Conservation (phyloP, 2,888 invertebrate genomes). For the Steromphala cineraria region DNA sequence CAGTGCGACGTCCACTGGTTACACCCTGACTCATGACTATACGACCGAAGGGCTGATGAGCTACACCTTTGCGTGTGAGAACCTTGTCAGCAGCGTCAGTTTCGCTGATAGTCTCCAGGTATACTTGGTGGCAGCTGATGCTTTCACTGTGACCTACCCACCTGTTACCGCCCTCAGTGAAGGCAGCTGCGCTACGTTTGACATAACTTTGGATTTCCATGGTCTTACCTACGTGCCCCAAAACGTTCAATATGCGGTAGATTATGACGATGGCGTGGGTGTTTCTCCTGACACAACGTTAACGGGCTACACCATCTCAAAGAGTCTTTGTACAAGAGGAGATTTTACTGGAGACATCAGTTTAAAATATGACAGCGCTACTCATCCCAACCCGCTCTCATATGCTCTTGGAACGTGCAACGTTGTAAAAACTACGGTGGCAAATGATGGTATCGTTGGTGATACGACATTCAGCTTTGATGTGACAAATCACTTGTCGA, state of each 20-base stretch:
- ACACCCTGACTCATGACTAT: not conserved
- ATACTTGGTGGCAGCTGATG: not conserved
- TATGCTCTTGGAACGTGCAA: not conserved
- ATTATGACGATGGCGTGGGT: not conserved
- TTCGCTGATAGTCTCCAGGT: not conserved
- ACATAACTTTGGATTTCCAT: not conserved
- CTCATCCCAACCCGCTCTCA: not conserved
- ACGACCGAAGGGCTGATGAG: not conserved
- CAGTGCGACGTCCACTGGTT: not conserved
- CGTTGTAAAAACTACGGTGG: not conserved
- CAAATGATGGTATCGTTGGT: not conserved
- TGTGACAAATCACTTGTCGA: not conserved
- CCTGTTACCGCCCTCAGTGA: not conserved
- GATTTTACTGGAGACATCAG: not conserved
- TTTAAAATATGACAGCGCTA: not conserved
- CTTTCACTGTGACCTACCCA: not conserved
- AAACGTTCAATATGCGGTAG: not conserved
- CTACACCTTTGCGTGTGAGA: not conserved
- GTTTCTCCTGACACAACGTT: not conserved
- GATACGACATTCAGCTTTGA: not conserved
- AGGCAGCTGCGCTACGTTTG: not conserved
- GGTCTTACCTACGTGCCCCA: not conserved
- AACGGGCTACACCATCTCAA: not conserved
- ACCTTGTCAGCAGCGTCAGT: conserved; percentile 1
- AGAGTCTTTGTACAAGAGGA: not conserved